phyloP scores from a whole-genome alignment of 1,140 invertebrate species.

The Drosophila ogumai region DNA sequence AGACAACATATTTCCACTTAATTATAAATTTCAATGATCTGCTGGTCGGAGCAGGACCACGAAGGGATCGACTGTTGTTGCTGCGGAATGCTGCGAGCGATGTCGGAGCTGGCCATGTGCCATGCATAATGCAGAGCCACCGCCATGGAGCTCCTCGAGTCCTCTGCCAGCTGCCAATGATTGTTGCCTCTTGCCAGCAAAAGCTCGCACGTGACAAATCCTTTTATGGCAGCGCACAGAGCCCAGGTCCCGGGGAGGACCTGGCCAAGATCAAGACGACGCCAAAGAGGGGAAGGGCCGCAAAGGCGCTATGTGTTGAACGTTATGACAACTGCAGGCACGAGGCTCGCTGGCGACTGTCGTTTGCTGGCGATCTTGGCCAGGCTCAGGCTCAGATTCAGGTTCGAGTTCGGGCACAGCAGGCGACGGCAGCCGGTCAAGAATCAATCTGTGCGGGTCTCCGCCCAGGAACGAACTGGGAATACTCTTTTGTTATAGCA shows the following conservation, averaged over 20 bases:
- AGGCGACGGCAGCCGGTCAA: slow-evolving; percentile 57
- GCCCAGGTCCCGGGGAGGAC: slow-evolving; percentile 21
- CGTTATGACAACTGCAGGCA: slow-evolving; percentile 81
- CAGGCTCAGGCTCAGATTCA: slow-evolving; percentile 14
- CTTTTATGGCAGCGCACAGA: slow-evolving; percentile 80
- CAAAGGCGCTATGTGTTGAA: slow-evolving; percentile 69
- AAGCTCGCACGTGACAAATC: slow-evolving; percentile 85
- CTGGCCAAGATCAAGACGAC: slow-evolving; percentile 25
- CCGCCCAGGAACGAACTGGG: not conserved
- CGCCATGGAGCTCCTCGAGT: not conserved
- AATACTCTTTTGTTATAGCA: slow-evolving; percentile 20
- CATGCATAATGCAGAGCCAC: slow-evolving; percentile 79
- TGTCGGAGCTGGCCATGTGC: slow-evolving; percentile 40
- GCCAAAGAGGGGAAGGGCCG: slow-evolving; percentile 37
- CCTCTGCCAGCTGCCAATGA: slow-evolving; percentile 54
- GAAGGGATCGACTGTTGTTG: slow-evolving; percentile 11
- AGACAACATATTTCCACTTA: slow-evolving; percentile 75
- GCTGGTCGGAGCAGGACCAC: slow-evolving; percentile 14
- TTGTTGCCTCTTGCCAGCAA: slow-evolving; percentile 83
- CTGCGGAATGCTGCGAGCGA: slow-evolving; percentile 62
- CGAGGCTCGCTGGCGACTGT: slow-evolving; percentile 65
- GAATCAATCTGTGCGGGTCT: slow-evolving; percentile 39
- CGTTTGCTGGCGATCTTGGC: slow-evolving; percentile 50
- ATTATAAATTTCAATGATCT: slow-evolving; percentile 81
- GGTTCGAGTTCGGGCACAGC: slow-evolving; percentile 49